Evolutionary conservation across 1,140 invertebrate species (phyloP).

Genomic region (Choristoneura fumiferana): DNA sequence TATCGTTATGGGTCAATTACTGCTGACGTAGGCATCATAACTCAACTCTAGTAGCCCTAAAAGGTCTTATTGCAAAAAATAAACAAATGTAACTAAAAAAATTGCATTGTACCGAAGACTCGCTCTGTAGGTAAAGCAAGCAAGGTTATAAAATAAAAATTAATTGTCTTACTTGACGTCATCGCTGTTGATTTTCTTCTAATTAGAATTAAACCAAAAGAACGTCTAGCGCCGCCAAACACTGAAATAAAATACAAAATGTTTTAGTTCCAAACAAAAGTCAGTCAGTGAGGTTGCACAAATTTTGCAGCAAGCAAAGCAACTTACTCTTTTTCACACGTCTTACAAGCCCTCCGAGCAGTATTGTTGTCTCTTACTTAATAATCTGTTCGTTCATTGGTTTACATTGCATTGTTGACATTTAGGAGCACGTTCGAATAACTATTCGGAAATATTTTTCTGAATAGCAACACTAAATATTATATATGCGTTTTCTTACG

Average conservation of each 20-base stretch:
- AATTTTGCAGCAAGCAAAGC: not conserved
- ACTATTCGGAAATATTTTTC: no score
- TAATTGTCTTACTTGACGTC: slow-evolving; percentile 1
- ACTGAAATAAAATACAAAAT: slow-evolving; percentile 11
- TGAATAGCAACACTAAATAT: no score
- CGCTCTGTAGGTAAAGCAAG: not conserved
- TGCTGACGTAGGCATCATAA: no score
- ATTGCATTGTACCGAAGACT: no score
- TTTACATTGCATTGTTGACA: not conserved
- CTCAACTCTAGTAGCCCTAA: no score
- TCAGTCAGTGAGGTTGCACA: slow-evolving; percentile 11
- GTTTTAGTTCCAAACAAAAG: not conserved
- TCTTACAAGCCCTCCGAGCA: not conserved
- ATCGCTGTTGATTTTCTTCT: slow-evolving; percentile 10
- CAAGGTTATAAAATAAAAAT: slow-evolving; percentile 1
- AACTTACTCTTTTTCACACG: slow-evolving; percentile 10
- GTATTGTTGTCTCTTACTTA: not conserved
- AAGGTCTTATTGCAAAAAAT: no score
- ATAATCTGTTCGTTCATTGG: not conserved
- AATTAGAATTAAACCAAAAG: slow-evolving; percentile 4
- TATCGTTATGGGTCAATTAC: no score
- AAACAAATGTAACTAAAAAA: no score
- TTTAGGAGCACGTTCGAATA: not conserved
- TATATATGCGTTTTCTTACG: no score
- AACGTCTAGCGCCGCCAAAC: slow-evolving; percentile 9